Conservation (phyloP, 1,140 invertebrate genomes). For the Maconellicoccus hirsutus region DNA sequence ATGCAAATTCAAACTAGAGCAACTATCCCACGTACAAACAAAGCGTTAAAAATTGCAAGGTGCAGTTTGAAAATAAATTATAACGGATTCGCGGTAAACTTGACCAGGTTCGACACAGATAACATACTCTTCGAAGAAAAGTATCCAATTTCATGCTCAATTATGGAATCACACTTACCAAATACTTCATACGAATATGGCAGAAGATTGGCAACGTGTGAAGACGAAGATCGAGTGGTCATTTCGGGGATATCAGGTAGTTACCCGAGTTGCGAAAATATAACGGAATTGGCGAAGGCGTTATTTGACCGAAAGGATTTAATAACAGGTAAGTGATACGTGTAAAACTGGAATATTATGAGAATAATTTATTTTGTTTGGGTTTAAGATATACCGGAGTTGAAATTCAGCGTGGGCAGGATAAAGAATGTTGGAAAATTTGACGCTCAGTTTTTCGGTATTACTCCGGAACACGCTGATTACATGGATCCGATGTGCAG, state of each 20-base stretch:
- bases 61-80: too few species aligned
- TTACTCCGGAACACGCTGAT: slow-evolving; percentile 69
- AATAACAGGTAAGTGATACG: slow-evolving; percentile 42
- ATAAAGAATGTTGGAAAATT: slow-evolving; percentile 67
- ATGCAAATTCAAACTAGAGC: too few species aligned
- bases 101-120: too few species aligned
- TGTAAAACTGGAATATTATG: background rate
- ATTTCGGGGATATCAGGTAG: slow-evolving; percentile 36
- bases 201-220: background rate
- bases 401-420: slow-evolving; percentile 62
- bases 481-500: slow-evolving; percentile 64
- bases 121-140: too few species aligned
- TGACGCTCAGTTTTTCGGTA: slow-evolving; percentile 68
- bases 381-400: slow-evolving; percentile 52
- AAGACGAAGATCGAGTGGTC: slow-evolving; percentile 33
- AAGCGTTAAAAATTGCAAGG: too few species aligned
- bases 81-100: too few species aligned
- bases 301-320: slow-evolving; percentile 68
- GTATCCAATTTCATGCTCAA: too few species aligned
- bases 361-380: slow-evolving; percentile 25
- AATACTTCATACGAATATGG: background rate
- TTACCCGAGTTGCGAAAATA: slow-evolving; percentile 40
- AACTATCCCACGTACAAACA: too few species aligned
- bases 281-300: slow-evolving; percentile 66
- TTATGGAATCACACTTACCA: background rate